phyloP scores from a whole-genome alignment of 2,888 invertebrate genomes.

The Acleris cristana region DNA sequence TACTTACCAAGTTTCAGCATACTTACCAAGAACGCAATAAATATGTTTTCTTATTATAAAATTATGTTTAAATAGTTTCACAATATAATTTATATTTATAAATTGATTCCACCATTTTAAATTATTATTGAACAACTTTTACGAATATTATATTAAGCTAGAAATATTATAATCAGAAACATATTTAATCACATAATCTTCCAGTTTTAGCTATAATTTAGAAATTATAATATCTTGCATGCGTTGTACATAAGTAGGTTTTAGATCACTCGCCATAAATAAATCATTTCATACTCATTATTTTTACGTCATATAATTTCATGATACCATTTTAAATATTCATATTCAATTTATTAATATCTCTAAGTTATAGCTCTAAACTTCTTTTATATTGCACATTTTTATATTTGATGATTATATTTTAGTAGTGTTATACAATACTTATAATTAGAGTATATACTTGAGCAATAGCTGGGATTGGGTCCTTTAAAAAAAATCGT shows the following conservation, averaged over 20 bases:
- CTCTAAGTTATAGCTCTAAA: no score
- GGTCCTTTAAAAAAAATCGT: conserved; percentile 57
- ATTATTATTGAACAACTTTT: no score
- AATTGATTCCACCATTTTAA: no score
- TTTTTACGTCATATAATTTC: neutral
- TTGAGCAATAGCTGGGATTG: conserved; percentile 71
- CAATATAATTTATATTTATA: no score
- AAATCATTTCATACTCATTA: conserved; percentile 12
- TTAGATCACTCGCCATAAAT: conserved; percentile 5
- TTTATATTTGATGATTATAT: conserved; percentile 53
- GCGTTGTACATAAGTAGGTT: conserved; percentile 11
- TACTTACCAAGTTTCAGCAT: neutral
- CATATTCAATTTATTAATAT: no score
- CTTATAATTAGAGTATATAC: conserved; percentile 38
- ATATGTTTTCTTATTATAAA: no score
- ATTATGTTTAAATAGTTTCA: no score
- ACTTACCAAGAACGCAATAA: neutral
- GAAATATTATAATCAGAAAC: conserved; percentile 39
- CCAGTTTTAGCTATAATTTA: conserved; percentile 57
- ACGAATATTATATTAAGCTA: conserved; percentile 20
- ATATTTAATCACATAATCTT: conserved; percentile 72
- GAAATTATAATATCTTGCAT: conserved; percentile 28
- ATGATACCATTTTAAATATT: neutral
- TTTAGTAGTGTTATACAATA: conserved; percentile 38
- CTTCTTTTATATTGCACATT: neutral